Percentiles rank a stretch among this genome's conserved stretches.
Evolutionary conservation across 1,140 invertebrate species (phyloP).

Genomic region (Paralvinella palmiformis): DNA sequence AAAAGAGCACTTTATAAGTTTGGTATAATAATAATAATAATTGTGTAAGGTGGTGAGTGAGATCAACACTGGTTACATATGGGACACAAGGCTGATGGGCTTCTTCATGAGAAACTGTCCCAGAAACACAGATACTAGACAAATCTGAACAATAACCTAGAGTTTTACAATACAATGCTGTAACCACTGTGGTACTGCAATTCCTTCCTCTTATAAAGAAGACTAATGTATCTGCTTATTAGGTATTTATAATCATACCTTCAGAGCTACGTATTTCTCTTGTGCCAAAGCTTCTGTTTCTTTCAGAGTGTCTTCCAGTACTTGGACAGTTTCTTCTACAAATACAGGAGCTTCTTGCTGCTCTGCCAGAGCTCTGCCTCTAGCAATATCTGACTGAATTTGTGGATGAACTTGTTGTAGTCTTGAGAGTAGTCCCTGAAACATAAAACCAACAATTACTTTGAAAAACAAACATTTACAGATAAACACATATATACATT

Average conservation of each 20-base stretch:
- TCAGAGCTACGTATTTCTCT: constrained; percentile 73
- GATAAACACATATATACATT: neutral
- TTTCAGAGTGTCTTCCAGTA: constrained; percentile 80
- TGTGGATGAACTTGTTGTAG: constrained; percentile 77
- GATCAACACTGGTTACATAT: no score
- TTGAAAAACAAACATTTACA: neutral
- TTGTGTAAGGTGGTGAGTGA: no score
- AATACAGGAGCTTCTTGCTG: constrained; percentile 80
- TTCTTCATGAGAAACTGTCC: neutral
- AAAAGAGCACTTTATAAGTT: no score
- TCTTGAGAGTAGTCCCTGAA: constrained; percentile 56
- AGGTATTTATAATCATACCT: constrained; percentile 49
- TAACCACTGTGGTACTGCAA: no score
- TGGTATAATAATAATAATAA: no score
- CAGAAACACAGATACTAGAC: neutral
- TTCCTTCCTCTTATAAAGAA: no score
- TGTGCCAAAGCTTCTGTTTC: constrained; percentile 77
- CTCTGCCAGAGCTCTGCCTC: constrained; percentile 79
- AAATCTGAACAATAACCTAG: neutral
- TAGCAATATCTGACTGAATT: constrained; percentile 83
- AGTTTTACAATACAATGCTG: no score
- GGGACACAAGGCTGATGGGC: no score
- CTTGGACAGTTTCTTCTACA: constrained; percentile 72
- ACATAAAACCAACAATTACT: neutral
- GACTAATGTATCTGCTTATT: neutral